These are phyloP conservation scores for Apodemus speciosus DNA, from an alignment of 2,113 vertebrate species.

Conservation along the genomic window DNA sequence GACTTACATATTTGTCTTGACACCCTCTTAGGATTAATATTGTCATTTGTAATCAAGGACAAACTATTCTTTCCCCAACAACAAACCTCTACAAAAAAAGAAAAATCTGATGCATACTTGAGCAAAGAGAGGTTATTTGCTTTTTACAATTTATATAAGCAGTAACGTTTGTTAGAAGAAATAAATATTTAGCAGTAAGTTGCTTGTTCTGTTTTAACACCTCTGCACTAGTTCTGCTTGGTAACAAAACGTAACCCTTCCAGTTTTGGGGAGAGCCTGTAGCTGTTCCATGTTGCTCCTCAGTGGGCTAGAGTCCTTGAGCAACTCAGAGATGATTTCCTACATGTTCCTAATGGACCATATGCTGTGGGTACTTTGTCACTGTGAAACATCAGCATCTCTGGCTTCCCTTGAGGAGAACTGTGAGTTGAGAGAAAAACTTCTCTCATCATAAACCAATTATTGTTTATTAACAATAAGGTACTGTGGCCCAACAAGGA, in stretches of 20 bases:
- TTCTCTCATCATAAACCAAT: conserved; percentile 59
- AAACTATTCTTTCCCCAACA: conserved; percentile 78
- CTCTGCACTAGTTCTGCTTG: rapidly evolving
- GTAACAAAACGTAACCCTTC: conserved; percentile 55
- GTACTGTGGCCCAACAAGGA: background rate
- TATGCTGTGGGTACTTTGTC: conserved; percentile 77
- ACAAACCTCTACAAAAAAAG: conserved; percentile 25
- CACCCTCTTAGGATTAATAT: conserved; percentile 76
- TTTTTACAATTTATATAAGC: conserved; percentile 70
- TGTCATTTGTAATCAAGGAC: conserved; percentile 74
- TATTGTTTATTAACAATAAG: conserved; percentile 52
- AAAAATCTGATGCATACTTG: background rate
- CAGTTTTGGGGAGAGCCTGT: conserved; percentile 38
- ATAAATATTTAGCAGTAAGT: conserved; percentile 54
- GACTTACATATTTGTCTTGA: conserved; percentile 73
- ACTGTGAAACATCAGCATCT: conserved; percentile 70
- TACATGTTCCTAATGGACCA: conserved; percentile 67
- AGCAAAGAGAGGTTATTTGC: conserved; percentile 52
- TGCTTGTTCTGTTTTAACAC: conserved; percentile 43
- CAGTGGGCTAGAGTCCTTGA: conserved; percentile 63
- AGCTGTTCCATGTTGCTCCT: conserved; percentile 31
- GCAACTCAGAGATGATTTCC: conserved; percentile 70
- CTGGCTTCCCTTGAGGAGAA: conserved; percentile 70
- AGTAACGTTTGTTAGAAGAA: conserved; percentile 54
- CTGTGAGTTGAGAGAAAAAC: conserved; percentile 62